Conservation (phyloP, 2,797 vertebrate genomes). For the Parambassis ranga region DNA sequence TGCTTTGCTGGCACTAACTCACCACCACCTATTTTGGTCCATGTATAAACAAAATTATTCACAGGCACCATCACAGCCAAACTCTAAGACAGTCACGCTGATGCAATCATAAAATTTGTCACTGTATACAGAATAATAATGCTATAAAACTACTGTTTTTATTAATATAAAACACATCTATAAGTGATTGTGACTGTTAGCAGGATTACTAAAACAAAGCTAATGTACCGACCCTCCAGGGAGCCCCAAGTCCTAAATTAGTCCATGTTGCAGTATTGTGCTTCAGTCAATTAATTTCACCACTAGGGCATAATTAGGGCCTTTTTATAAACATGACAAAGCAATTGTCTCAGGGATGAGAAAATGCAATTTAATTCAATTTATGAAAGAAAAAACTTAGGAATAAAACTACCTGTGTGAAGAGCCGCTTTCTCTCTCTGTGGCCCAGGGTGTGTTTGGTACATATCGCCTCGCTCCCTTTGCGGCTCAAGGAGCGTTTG, state of each 20-base stretch:
- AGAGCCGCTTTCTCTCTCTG: slow-evolving; percentile 65
- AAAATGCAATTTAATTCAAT: not conserved
- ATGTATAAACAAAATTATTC: slow-evolving; percentile 1
- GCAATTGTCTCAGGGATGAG: not conserved
- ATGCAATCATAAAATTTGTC: not conserved
- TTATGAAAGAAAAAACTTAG: not conserved
- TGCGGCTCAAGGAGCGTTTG: slow-evolving; percentile 55
- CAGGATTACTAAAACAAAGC: too few species aligned
- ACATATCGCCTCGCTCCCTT: slow-evolving; percentile 64
- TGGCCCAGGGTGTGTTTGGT: slow-evolving; percentile 75
- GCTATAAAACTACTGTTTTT: not conserved
- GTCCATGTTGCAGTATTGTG: too few species aligned
- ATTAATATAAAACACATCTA: too few species aligned
- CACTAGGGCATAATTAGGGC: not conserved
- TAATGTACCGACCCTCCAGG: too few species aligned
- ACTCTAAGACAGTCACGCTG: not conserved
- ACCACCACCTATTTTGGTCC: slow-evolving; percentile 12
- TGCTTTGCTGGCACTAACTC: slow-evolving; percentile 3
- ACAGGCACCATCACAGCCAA: not conserved
- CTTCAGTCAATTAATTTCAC: too few species aligned
- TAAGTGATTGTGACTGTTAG: too few species aligned
- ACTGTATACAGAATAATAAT: not conserved
- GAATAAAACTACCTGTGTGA: slow-evolving; percentile 65
- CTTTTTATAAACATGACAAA: not conserved
- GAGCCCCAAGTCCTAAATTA: too few species aligned